Percentiles rank a stretch among this genome's conserved stretches.
phyloP scores from a whole-genome alignment of 2,888 invertebrate species.

The Anthrax anthrax region DNA sequence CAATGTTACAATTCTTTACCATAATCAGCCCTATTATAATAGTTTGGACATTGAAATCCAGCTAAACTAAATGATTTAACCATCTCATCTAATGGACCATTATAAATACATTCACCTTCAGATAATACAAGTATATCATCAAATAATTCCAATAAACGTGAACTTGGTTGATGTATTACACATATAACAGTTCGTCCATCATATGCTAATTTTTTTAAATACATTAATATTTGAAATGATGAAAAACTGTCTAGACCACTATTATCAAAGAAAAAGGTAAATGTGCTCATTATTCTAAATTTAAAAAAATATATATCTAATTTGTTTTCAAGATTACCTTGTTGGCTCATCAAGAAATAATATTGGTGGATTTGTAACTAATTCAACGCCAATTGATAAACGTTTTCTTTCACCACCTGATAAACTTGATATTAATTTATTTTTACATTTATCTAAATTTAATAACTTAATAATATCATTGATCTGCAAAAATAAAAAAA shows the following conservation, averaged over 20 bases:
- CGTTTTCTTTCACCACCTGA: constrained; percentile 86
- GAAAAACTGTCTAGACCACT: constrained; percentile 70
- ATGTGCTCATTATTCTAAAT: neutral
- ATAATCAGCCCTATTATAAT: constrained; percentile 83
- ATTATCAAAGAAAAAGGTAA: no score
- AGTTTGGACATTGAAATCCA: constrained; percentile 62
- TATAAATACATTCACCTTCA: constrained; percentile 60
- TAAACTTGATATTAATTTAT: constrained; percentile 52
- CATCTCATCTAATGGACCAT: constrained; percentile 58
- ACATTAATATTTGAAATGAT: constrained; percentile 62
- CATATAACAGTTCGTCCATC: constrained; percentile 75
- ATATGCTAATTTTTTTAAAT: constrained; percentile 61
- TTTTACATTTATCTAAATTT: constrained; percentile 47
- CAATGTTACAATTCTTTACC: constrained; percentile 37
- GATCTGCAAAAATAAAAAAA: constrained; percentile 22
- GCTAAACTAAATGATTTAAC: constrained; percentile 54
- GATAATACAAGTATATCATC: constrained; percentile 73
- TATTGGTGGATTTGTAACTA: constrained; percentile 79
- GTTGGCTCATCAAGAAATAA: constrained; percentile 94
- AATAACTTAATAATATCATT: constrained; percentile 55
- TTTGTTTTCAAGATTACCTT: no score
- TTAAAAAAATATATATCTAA: no score
- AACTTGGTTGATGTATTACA: constrained; percentile 84
- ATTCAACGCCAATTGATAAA: constrained; percentile 75
- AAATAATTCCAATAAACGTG: constrained; percentile 69